Conservation (phyloP, 2,888 invertebrate genomes). For the Limnephilus marmoratus region DNA sequence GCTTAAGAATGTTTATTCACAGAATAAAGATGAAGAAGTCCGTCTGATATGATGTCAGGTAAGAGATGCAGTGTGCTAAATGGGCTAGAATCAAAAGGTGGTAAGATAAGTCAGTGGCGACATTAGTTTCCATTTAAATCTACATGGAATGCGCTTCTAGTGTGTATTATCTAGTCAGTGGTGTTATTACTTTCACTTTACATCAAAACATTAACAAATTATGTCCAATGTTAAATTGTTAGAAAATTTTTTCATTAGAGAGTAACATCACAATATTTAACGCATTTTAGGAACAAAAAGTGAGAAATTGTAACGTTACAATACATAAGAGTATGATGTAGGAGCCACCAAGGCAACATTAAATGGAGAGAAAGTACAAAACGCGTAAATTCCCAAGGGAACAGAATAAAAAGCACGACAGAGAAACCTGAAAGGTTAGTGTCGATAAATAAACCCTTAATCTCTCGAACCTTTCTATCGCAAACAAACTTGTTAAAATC, state of each 20-base stretch:
- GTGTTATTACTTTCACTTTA: background rate
- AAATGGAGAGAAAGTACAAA: constrained; percentile 12
- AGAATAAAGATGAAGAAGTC: background rate
- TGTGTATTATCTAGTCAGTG: background rate
- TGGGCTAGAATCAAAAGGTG: too few species aligned
- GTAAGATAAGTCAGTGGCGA: too few species aligned
- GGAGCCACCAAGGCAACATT: background rate
- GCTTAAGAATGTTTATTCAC: background rate
- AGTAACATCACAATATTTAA: background rate
- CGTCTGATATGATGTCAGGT: background rate
- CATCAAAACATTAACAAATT: background rate
- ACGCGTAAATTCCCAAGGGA: background rate
- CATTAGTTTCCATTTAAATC: too few species aligned
- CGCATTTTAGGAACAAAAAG: background rate
- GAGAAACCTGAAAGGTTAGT: background rate
- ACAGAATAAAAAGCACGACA: background rate
- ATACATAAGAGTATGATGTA: background rate
- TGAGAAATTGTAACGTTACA: background rate
- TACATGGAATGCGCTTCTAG: too few species aligned
- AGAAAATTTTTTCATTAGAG: background rate
- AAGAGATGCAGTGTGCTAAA: too few species aligned
- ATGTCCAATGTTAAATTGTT: background rate
- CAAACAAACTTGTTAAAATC: background rate
- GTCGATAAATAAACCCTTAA: constrained; percentile 4
- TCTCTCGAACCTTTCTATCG: background rate